Conservation (phyloP, 2,797 vertebrate genomes). For the Halcyon leucocephala region DNA sequence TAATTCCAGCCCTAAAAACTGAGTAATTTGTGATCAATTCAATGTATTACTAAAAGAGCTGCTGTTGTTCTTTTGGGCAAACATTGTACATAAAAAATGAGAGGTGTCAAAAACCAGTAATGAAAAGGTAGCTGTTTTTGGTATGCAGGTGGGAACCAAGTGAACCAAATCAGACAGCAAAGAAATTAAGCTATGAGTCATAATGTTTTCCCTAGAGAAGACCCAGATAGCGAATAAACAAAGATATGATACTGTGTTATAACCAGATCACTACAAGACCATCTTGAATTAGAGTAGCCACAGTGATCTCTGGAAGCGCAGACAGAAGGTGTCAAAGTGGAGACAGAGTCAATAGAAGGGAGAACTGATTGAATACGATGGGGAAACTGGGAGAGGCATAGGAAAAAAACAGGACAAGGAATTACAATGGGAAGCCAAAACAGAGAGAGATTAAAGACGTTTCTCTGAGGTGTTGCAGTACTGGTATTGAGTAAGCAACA, state of each 20-base stretch:
- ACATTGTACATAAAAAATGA: background rate
- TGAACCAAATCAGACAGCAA: background rate
- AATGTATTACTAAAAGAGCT: background rate
- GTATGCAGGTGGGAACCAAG: background rate
- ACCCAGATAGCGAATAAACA: background rate
- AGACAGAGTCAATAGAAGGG: background rate
- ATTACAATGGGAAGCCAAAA: background rate
- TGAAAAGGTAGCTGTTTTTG: background rate
- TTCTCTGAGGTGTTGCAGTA: background rate
- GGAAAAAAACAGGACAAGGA: background rate
- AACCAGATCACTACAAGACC: background rate
- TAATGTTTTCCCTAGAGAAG: background rate
- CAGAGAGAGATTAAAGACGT: background rate
- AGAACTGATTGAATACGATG: background rate
- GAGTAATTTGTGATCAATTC: background rate
- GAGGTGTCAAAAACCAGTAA: background rate
- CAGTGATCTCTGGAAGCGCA: background rate
- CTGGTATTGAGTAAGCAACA: background rate
- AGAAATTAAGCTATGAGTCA: conserved; percentile 15
- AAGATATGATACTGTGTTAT: background rate
- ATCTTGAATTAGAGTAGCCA: background rate
- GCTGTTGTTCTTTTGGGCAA: conserved; percentile 10
- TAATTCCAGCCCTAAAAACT: background rate
- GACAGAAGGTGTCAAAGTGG: background rate
- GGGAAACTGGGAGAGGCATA: background rate